These are phyloP conservation scores for Barypeithes pellucidus DNA, from an alignment of 2,888 invertebrate species.

Conservation along the genomic window DNA sequence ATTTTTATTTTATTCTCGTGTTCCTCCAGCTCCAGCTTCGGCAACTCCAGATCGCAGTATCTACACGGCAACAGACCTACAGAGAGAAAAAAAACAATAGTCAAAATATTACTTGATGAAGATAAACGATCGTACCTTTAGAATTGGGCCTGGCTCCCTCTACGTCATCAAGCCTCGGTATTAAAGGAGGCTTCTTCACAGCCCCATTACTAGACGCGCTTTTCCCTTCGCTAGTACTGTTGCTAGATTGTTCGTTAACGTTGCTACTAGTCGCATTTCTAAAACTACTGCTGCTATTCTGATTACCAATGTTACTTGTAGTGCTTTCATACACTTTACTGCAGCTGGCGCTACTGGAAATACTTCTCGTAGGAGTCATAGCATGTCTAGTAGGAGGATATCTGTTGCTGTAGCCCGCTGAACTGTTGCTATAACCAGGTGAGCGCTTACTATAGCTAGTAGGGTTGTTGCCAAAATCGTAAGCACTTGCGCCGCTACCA, in stretches of 20 bases:
- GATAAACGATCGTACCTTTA: too few relatives aligned
- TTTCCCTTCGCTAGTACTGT: neutral
- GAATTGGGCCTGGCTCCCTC: conserved; percentile 21
- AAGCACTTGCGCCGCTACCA: too few relatives aligned
- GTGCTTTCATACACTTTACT: neutral
- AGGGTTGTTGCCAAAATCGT: too few relatives aligned
- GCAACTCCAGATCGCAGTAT: conserved; percentile 79
- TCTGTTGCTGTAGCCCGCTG: too few relatives aligned
- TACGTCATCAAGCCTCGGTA: conserved; percentile 44
- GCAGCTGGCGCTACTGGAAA: neutral
- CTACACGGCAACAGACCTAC: conserved; percentile 73
- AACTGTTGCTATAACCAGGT: too few relatives aligned
- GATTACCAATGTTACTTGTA: neutral
- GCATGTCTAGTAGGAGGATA: neutral
- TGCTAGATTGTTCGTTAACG: neutral
- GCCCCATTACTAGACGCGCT: conserved; percentile 20
- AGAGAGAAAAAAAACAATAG: too few relatives aligned
- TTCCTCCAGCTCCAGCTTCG: conserved; percentile 74
- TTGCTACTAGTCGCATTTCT: neutral
- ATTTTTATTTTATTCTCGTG: too few relatives aligned
- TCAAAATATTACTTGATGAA: too few relatives aligned
- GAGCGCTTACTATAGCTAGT: too few relatives aligned
- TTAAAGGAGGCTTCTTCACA: conserved; percentile 46
- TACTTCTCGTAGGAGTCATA: neutral
- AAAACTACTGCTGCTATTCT: neutral